Evolutionary conservation across 1,140 invertebrate species (phyloP).

Genomic region (Nomia melanderi): DNA sequence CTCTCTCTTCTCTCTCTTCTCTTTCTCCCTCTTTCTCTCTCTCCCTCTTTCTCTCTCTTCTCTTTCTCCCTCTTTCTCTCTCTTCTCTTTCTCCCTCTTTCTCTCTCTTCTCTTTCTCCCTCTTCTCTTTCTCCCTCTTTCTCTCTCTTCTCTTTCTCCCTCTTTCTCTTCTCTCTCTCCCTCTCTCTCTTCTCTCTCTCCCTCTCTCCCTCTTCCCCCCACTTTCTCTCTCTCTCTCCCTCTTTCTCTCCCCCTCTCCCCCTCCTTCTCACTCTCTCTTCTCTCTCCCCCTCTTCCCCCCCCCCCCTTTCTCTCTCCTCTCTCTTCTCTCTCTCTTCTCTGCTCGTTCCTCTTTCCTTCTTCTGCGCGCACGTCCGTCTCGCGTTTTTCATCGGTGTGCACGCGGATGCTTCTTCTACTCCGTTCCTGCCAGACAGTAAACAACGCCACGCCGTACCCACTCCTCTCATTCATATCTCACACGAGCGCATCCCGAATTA

Average conservation of each 20-base stretch:
- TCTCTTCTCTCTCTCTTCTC: too few relatives aligned
- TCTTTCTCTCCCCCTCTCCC: too few relatives aligned
- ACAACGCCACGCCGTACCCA: constrained; percentile 68
- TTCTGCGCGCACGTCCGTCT: constrained; percentile 23
- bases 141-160: too few relatives aligned
- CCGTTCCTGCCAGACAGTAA: constrained; percentile 70
- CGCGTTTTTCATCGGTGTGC: constrained; percentile 59
- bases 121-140: neutral
- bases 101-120: neutral
- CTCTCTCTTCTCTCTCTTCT: too few relatives aligned
- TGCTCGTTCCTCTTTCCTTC: neutral
- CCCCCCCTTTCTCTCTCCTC: too few relatives aligned
- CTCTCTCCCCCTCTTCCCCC: too few relatives aligned
- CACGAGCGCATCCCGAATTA: constrained; percentile 64
- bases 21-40: too few relatives aligned
- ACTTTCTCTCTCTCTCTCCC: too few relatives aligned
- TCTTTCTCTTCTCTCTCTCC: neutral
- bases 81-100: constrained; percentile 40
- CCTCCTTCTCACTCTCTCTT: too few relatives aligned
- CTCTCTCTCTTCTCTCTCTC: constrained; percentile 26
- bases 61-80: neutral
- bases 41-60: too few relatives aligned
- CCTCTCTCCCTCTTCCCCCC: too few relatives aligned
- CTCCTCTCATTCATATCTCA: constrained; percentile 72
- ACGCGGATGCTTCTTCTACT: constrained; percentile 64